Conservation (phyloP, 2,797 vertebrate genomes). For the Parotocinclus haroldoi region DNA sequence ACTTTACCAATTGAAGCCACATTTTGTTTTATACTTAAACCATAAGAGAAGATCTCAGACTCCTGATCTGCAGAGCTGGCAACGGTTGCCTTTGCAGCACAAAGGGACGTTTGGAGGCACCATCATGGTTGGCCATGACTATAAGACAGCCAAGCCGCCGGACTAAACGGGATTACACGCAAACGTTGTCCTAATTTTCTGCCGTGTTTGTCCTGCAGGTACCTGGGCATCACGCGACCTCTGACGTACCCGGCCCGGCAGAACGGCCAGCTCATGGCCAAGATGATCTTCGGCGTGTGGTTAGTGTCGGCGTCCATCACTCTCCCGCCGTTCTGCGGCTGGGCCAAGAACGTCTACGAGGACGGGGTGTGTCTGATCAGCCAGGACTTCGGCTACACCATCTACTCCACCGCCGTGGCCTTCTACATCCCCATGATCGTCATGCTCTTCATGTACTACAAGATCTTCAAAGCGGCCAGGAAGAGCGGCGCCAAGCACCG, state of each 20-base stretch:
- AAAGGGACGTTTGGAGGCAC: too few species aligned
- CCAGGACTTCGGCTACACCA: constrained; percentile 80
- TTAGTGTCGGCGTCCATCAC: constrained; percentile 78
- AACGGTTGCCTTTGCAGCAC: too few species aligned
- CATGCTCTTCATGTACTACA: constrained; percentile 83
- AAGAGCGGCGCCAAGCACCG: constrained; percentile 78
- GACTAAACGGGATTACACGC: too few species aligned
- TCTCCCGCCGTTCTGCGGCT: constrained; percentile 78
- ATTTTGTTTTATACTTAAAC: too few species aligned
- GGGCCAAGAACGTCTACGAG: constrained; percentile 76
- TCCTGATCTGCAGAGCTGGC: too few species aligned
- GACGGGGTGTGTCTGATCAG: constrained; percentile 78
- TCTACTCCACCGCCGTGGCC: constrained; percentile 79
- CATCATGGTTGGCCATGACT: too few species aligned
- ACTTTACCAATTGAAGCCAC: too few species aligned
- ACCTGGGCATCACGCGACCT: constrained; percentile 77
- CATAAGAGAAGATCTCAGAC: too few species aligned
- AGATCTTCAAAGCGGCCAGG: constrained; percentile 78
- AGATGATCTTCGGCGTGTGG: constrained; percentile 80
- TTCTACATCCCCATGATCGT: constrained; percentile 83
- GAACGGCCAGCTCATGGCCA: constrained; percentile 79
- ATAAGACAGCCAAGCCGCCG: too few species aligned
- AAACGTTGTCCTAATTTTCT: background rate
- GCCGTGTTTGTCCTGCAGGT: constrained; percentile 54
- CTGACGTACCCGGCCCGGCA: constrained; percentile 78